Evolutionary conservation across 2,113 vertebrate species (phyloP), one percentile per base, ranked within the genome.

Genomic region (Balaenoptera acutorostrata): DNA sequence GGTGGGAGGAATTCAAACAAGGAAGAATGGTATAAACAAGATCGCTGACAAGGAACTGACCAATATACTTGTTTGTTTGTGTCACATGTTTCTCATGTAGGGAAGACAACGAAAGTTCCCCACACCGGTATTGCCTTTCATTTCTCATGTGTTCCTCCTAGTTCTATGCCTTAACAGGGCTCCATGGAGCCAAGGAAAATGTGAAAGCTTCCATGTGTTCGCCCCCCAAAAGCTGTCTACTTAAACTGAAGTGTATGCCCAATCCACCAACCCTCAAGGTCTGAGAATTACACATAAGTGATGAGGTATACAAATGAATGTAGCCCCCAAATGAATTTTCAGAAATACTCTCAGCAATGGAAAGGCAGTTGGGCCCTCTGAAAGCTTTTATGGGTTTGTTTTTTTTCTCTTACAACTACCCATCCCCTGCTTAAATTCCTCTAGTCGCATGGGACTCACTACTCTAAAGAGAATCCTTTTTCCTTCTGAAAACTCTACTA

Each of bases 301-400:
- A 39, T 20, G 3, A 82, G 14, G 8, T 8, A 20, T 3, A 0
- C 13, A 33, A 25, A 15, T 2, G 5, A 25, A 15, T 2, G 7
- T 4, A 20, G 71, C 74, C 6, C 33, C 9, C 27, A 61, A 44
- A 72, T 55, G 10, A 25, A 36, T 36, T 27, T 69, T 69, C 49
- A 55, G n/a, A 64, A 13, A 41, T 41, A 64, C 25, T 68, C n/a
- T 78, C 5, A 14, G 39, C 0, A 0, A 8, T 72, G 33, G 52
- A 57, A 74, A 29, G 63, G 11, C 25, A 41, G 12, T 10, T 27
- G 36, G 52, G 14, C 8, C 36, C 31, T 39, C 8, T 77, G 21
- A 63, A 59, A 68, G n/a, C 13, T 68, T 93, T 63, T 39, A 41
- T 17, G 27, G 1, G 1, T 57, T 20, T 17, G 49, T 31, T 36